Evolutionary conservation across 2,888 invertebrate species (phyloP), one percentile per base, ranked within the genome.

Genomic region (Andrena chrysosceles): DNA sequence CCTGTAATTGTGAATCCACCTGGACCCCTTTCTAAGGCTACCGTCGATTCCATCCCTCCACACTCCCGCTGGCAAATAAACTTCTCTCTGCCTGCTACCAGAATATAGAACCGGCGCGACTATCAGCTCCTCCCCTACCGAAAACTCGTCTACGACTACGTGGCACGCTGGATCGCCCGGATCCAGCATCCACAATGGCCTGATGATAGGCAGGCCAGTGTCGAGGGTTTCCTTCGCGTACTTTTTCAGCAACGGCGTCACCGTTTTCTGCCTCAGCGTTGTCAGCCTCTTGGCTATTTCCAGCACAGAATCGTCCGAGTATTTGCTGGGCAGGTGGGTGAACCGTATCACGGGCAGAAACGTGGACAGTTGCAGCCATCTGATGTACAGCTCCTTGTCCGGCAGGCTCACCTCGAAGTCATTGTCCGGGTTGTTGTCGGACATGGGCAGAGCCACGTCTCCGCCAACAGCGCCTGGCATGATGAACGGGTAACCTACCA

Each of bases 401-500:
- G 97, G 97, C 54, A 97, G 92, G 72, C 91, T 92, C 83, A 98
- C 89, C 89, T 97, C 98, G 78, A 98, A 94, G 91, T 99, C 98
- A 81, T 96, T 96, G 86, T 97, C 96, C 0, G 97, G 97, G 77
- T 97, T 94, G 90, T 94, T 72, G 94, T 96, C 89, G 94, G 84
- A 72, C 95, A 95, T 78, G 94, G 96, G 95, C 83, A 96, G 95
- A 67, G 96, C 95, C 59, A 97, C 97, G 89, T 98, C 98, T 0
- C 98, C 99, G 0, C 99, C 99, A 0, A 99, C 98, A 4, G 98
- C 97, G 0, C 99, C 99, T 0, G 99, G 98, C 95, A 99, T 96
- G 60, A 99, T 96, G 90, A 99, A 99, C 0, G 98, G 98, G 94
- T 97, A 99, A 0, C 99, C 99, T 68, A 98, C 96, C 29, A 99